phyloP scores from a whole-genome alignment of 2,113 vertebrate genomes.

The Chaenogobius annularis region DNA sequence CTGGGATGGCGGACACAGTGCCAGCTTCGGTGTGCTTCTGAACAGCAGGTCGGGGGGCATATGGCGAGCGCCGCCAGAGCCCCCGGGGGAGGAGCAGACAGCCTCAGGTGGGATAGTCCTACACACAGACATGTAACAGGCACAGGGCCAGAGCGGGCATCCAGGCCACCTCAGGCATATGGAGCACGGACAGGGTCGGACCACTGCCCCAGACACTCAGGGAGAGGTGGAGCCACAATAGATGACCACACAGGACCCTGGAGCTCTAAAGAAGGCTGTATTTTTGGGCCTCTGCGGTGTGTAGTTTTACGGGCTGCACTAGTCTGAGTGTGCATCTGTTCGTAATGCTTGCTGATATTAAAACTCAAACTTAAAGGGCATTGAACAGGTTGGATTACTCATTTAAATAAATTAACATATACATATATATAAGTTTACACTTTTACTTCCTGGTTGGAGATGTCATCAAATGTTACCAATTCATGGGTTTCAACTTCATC shows the following conservation, averaged over 20 bases:
- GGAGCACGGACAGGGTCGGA: neutral
- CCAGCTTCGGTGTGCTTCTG: neutral
- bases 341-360: too few species aligned
- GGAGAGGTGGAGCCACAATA: neutral
- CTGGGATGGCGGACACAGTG: neutral
- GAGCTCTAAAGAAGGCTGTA: neutral
- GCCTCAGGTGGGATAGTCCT: neutral
- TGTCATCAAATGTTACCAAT: too few species aligned
- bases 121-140: neutral
- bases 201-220: neutral
- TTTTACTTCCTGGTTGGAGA: too few species aligned
- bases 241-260: neutral
- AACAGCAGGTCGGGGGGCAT: neutral
- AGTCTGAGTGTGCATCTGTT: too few species aligned
- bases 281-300: too few species aligned
- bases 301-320: too few species aligned
- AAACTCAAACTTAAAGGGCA: too few species aligned
- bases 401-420: too few species aligned
- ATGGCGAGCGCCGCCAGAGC: neutral
- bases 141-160: neutral
- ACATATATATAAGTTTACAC: too few species aligned
- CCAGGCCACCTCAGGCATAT: slow-evolving; percentile 1
- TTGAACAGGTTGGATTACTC: too few species aligned
- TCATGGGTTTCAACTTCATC: too few species aligned
- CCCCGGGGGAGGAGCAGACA: neutral